A percentile compares a stretch with the other conserved stretches of the same genome.
Evolutionary conservation across 2,113 vertebrate genomes (phyloP).

Genomic region (Microcebus jonahi): DNA sequence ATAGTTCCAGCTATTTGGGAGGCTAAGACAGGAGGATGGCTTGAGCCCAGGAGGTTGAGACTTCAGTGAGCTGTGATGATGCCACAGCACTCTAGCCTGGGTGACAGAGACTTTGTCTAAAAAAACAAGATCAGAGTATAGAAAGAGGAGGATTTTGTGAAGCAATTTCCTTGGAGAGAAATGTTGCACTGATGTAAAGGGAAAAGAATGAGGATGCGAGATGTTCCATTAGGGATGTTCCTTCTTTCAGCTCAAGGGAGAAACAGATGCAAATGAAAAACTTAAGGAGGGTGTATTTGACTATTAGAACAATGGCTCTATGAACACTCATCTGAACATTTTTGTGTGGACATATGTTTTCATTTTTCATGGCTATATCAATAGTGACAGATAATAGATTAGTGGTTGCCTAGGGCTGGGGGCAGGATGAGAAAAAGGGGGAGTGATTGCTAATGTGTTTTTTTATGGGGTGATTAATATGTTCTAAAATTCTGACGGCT

Average conservation of each 20-base stretch:
- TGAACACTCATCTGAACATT: neutral
- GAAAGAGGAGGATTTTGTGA: neutral
- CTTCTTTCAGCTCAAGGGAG: neutral
- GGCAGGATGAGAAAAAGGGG: neutral
- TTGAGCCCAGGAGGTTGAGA: no score
- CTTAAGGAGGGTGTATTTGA: neutral
- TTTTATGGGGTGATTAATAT: neutral
- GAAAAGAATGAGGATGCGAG: neutral
- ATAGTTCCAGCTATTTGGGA: no score
- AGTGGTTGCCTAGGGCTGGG: neutral
- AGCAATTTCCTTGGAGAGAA: neutral
- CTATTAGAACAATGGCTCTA: neutral
- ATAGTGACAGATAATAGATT: neutral
- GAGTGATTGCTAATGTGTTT: neutral
- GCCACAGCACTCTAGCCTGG: no score
- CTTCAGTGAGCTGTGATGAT: no score
- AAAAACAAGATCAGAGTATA: neutral
- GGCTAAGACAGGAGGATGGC: no score
- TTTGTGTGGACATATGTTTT: neutral
- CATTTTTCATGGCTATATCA: neutral
- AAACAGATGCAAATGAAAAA: neutral
- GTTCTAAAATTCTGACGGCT: neutral
- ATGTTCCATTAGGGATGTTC: neutral
- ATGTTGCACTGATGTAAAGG: neutral
- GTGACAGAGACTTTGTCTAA: neutral